Percentiles rank a stretch among this genome's conserved stretches.
Evolutionary conservation across 2,888 invertebrate species (phyloP).

Genomic region (Rhodophaea formosa): DNA sequence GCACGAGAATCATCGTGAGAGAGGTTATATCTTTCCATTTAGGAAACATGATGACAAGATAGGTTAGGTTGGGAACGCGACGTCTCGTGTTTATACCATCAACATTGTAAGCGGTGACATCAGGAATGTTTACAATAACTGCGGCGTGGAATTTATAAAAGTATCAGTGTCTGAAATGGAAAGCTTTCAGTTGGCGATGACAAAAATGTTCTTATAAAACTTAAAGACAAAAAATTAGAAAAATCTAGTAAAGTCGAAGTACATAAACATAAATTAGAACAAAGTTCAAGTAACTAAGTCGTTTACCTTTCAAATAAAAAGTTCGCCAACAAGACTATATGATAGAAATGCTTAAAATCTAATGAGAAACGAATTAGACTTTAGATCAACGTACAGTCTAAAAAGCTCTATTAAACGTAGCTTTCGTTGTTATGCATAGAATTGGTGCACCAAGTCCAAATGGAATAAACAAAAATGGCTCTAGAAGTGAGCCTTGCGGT

Average conservation of each 20-base stretch:
- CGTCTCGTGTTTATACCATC: slow-evolving; percentile 18
- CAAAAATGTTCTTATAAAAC: not conserved
- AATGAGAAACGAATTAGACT: not conserved
- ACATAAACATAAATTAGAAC: not conserved
- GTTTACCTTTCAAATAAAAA: not conserved
- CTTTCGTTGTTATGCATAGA: slow-evolving; percentile 5
- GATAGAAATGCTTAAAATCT: not conserved
- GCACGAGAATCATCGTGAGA: slow-evolving; percentile 25
- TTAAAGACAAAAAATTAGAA: not conserved
- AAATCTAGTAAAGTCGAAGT: not conserved
- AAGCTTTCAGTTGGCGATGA: not conserved
- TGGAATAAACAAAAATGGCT: slow-evolving; percentile 53
- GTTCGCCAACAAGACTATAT: not conserved
- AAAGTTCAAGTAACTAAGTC: not conserved
- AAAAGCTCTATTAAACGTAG: not conserved
- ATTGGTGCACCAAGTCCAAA: slow-evolving; percentile 11
- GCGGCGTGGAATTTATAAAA: not conserved
- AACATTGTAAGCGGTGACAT: slow-evolving; percentile 11
- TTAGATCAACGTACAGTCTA: not conserved
- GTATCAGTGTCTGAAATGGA: not conserved
- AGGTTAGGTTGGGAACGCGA: slow-evolving; percentile 25
- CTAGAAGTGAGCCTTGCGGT: slow-evolving; percentile 58
- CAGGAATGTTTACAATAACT: slow-evolving; percentile 7
- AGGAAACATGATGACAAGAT: slow-evolving; percentile 17
- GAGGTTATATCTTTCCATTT: slow-evolving; percentile 20